phyloP scores from a whole-genome alignment of 2,113 vertebrate species.

The Calidris pygmaea region DNA sequence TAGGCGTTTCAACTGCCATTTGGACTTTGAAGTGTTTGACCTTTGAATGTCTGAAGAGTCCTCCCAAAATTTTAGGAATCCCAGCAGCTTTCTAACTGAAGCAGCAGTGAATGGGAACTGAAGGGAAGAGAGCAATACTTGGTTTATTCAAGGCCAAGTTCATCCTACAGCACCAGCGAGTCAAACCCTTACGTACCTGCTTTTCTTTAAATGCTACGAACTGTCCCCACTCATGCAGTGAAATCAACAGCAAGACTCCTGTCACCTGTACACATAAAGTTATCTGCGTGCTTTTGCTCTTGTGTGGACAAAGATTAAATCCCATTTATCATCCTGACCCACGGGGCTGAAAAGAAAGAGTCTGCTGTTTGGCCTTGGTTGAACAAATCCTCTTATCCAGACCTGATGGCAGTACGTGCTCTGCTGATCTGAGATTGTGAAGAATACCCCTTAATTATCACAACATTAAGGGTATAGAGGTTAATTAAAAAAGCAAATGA shows the following conservation, averaged over 20 bases:
- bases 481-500: conserved; percentile 56
- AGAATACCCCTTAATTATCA: background rate
- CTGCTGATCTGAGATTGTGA: background rate
- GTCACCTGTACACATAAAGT: background rate
- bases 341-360: background rate
- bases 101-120: background rate
- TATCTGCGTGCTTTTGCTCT: background rate
- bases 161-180: background rate
- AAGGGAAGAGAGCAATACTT: background rate
- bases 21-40: background rate
- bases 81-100: background rate
- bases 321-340: background rate
- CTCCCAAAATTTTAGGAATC: background rate
- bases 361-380: background rate
- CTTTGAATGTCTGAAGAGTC: background rate
- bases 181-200: background rate
- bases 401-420: background rate
- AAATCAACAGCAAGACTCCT: background rate
- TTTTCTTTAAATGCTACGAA: background rate
- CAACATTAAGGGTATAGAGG: background rate
- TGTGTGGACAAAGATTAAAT: background rate
- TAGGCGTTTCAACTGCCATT: background rate
- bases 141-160: background rate
- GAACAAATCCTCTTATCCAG: background rate
- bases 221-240: background rate